Percentiles rank a stretch among this genome's conserved stretches.
phyloP scores from a whole-genome alignment of 1,140 invertebrate species.

The Physella acuta region DNA sequence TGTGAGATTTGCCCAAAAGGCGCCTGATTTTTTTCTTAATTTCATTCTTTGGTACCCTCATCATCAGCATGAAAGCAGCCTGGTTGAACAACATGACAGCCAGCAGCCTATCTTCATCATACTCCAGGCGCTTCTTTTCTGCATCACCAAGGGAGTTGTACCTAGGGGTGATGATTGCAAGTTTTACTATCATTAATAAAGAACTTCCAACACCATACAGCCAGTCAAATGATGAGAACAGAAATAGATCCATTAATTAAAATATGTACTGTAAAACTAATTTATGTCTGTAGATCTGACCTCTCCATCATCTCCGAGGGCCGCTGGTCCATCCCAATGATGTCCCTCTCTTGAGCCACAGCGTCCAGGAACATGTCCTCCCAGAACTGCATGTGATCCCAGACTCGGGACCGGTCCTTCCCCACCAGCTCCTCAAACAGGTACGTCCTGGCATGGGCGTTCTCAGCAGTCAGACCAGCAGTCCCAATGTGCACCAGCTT shows the following conservation, averaged over 20 bases:
- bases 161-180: no score
- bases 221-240: no score
- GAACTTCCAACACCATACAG: no score
- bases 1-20: constrained; percentile 95
- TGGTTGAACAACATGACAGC: constrained; percentile 96
- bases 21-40: constrained; percentile 90
- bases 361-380: constrained; percentile 98
- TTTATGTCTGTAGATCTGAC: constrained; percentile 55
- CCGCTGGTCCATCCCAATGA: constrained; percentile 99
- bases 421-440: constrained; percentile 79
- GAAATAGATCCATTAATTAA: background rate
- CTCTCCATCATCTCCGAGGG: constrained; percentile 99
- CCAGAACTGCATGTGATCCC: constrained; percentile 99
- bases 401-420: constrained; percentile 82
- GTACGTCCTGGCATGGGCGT: constrained; percentile 81
- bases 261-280: background rate
- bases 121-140: constrained; percentile 92
- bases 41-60: constrained; percentile 83
- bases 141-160: constrained; percentile 91
- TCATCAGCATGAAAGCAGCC: constrained; percentile 93
- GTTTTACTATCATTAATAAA: no score
- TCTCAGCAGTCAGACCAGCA: constrained; percentile 63
- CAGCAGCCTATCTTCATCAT: constrained; percentile 95
- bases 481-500: constrained; percentile 78
- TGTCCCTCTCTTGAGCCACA: constrained; percentile 96